These are phyloP conservation scores for Psittacula cyanocephala DNA, from an alignment of 2,113 vertebrate genomes.

Conservation along the genomic window DNA sequence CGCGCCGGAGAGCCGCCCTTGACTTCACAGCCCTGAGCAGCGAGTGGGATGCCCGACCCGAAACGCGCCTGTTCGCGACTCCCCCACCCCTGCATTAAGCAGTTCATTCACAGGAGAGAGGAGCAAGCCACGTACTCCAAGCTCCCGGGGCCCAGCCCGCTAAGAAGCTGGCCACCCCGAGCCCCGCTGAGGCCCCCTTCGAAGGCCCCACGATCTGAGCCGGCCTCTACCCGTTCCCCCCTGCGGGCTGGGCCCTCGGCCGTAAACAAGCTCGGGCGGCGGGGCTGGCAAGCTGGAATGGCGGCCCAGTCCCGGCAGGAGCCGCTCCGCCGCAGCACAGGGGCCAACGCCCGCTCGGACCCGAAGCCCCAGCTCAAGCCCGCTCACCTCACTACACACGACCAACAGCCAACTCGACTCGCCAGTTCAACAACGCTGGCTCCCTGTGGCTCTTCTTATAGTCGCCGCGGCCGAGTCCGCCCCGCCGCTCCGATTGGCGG, in stretches of 20 bases:
- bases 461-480: neutral
- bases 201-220: neutral
- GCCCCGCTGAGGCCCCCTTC: neutral
- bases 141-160: too few species aligned
- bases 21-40: rapidly evolving
- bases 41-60: neutral
- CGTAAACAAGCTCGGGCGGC: neutral
- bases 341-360: rapidly evolving
- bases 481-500: neutral
- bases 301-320: neutral
- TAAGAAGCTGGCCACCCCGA: too few species aligned
- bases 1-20: rapidly evolving
- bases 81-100: neutral
- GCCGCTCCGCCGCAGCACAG: too few species aligned
- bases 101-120: rapidly evolving
- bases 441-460: neutral
- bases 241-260: neutral
- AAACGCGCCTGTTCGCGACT: rapidly evolving
- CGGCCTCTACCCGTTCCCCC: neutral
- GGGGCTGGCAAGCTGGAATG: neutral
- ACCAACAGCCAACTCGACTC: rapidly evolving
- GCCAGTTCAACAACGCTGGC: rapidly evolving
- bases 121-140: too few species aligned
- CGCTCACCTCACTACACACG: rapidly evolving
- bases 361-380: neutral